Percentiles rank a stretch among this genome's conserved stretches.
These are phyloP conservation scores for Paraescarpia echinospica DNA, from an alignment of 1,140 invertebrate species.

Conservation along the genomic window DNA sequence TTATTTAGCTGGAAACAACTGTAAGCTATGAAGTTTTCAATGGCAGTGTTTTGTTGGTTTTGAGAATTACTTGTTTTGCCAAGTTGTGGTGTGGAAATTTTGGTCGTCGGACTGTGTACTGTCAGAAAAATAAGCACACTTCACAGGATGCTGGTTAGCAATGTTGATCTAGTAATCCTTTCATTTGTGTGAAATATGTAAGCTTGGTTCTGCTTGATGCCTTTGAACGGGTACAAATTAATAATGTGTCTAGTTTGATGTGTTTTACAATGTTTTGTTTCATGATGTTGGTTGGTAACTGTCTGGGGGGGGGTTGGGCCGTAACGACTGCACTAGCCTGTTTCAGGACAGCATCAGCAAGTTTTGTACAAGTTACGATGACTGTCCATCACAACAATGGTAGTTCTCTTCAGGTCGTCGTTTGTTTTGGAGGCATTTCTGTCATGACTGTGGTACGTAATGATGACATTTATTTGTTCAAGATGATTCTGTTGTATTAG, in stretches of 20 bases:
- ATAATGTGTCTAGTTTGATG: neutral
- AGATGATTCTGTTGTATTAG: neutral
- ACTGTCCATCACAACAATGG: neutral
- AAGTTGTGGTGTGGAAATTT: neutral
- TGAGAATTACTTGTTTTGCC: neutral
- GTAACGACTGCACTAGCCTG: neutral
- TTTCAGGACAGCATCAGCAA: neutral
- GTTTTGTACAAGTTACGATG: neutral
- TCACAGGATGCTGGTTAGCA: neutral
- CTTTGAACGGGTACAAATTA: neutral
- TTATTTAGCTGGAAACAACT: neutral
- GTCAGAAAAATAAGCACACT: neutral
- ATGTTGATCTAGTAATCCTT: neutral
- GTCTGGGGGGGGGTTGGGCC: no score
- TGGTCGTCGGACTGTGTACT: neutral
- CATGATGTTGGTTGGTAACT: neutral
- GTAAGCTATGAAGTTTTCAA: neutral
- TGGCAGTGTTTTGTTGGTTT: neutral
- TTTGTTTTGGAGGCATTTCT: neutral
- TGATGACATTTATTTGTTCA: neutral
- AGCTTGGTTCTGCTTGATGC: neutral
- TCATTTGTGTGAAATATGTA: neutral
- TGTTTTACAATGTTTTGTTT: neutral
- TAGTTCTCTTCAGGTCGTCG: neutral
- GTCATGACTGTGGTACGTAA: neutral